Conservation (phyloP, 2,888 invertebrate species). For the Volucella bombylans region DNA sequence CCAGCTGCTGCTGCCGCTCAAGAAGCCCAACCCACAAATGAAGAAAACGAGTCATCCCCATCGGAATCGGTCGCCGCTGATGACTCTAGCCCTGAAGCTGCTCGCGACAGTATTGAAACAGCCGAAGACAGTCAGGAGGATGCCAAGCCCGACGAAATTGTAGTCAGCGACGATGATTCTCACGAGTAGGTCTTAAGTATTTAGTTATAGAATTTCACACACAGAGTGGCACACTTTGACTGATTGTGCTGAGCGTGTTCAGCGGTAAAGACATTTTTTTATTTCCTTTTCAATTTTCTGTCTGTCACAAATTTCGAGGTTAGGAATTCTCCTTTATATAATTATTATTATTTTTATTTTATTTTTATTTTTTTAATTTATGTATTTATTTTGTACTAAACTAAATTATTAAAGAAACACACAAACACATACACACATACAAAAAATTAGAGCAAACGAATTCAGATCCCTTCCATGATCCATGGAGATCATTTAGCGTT, state of each 20-base stretch:
- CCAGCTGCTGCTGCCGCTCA: slow-evolving; percentile 24
- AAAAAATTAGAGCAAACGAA: slow-evolving; percentile 42
- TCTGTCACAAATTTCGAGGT: slow-evolving; percentile 61
- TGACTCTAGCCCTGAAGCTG: slow-evolving; percentile 75
- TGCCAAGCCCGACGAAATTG: slow-evolving; percentile 79
- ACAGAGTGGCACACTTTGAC: slow-evolving; percentile 76
- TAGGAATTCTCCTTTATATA: slow-evolving; percentile 58
- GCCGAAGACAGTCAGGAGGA: slow-evolving; percentile 79
- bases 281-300: slow-evolving; percentile 58
- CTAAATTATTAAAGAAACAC: slow-evolving; percentile 66
- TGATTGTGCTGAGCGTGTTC: slow-evolving; percentile 71
- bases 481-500: slow-evolving; percentile 59
- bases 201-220: slow-evolving; percentile 57
- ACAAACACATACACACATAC: slow-evolving; percentile 26
- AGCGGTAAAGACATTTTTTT: slow-evolving; percentile 63
- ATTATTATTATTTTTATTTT: slow-evolving; percentile 31
- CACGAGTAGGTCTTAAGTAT: slow-evolving; percentile 62
- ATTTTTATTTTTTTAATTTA: slow-evolving; percentile 70
- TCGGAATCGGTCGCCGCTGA: slow-evolving; percentile 56
- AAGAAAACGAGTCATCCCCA: slow-evolving; percentile 55
- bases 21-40: slow-evolving; percentile 51
- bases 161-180: slow-evolving; percentile 79
- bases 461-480: slow-evolving; percentile 51
- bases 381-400: slow-evolving; percentile 74
- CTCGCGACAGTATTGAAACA: slow-evolving; percentile 77